These are phyloP conservation scores for Thalassophryne amazonica DNA, from an alignment of 2,797 vertebrate species.

Conservation along the genomic window DNA sequence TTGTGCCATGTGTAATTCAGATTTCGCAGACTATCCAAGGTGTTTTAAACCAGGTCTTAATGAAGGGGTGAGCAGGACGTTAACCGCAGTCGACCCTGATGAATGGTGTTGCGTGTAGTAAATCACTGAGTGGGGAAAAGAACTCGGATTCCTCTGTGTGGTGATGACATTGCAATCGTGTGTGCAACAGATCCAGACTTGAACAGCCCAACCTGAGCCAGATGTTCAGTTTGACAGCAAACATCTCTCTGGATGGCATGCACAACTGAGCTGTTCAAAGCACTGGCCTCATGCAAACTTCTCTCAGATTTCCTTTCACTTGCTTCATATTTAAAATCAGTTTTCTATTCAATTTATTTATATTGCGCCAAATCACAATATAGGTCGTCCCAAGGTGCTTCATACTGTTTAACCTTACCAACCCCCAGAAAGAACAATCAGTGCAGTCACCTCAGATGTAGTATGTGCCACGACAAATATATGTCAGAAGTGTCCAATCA, in stretches of 20 bases:
- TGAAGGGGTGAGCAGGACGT: slow-evolving; percentile 58
- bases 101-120: slow-evolving; percentile 67
- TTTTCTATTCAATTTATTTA: too few relatives aligned
- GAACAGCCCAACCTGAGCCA: slow-evolving; percentile 68
- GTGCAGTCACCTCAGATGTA: too few relatives aligned
- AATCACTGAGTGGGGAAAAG: slow-evolving; percentile 69
- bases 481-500: too few relatives aligned
- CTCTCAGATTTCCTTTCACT: too few relatives aligned
- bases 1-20: slow-evolving; percentile 17
- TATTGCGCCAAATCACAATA: too few relatives aligned
- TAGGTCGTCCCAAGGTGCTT: too few relatives aligned
- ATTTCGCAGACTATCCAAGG: slow-evolving; percentile 17
- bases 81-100: slow-evolving; percentile 61
- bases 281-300: too few relatives aligned
- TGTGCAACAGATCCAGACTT: slow-evolving; percentile 82
- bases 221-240: slow-evolving; percentile 71
- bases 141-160: slow-evolving; percentile 70
- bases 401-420: too few relatives aligned
- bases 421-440: too few relatives aligned
- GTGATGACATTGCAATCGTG: slow-evolving; percentile 75
- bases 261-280: slow-evolving; percentile 10
- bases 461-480: too few relatives aligned
- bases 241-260: slow-evolving; percentile 20
- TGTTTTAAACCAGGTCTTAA: slow-evolving; percentile 52
- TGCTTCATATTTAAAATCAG: too few relatives aligned